phyloP scores from a whole-genome alignment of 2,888 invertebrate genomes.

The Myopa testacea region DNA sequence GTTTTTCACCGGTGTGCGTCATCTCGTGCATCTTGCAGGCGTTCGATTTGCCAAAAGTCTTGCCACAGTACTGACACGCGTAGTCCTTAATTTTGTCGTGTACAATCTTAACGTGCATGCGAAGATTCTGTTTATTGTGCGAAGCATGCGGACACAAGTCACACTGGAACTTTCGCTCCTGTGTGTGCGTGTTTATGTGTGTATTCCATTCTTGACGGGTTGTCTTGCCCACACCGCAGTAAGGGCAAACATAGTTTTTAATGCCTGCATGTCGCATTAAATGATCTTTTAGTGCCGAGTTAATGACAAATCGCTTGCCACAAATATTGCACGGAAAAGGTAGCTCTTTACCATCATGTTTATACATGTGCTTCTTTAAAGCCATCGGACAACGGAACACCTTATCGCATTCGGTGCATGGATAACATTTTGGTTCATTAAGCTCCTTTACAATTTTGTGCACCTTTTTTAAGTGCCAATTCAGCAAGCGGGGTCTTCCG shows the following conservation, averaged over 20 bases:
- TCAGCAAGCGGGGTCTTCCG: constrained; percentile 60
- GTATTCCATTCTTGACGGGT: constrained; percentile 65
- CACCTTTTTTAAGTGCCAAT: constrained; percentile 58
- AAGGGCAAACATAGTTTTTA: constrained; percentile 65
- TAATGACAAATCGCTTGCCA: constrained; percentile 64
- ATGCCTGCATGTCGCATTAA: constrained; percentile 66
- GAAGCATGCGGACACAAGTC: constrained; percentile 63
- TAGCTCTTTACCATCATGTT: constrained; percentile 63
- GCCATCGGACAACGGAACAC: constrained; percentile 64
- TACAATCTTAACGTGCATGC: constrained; percentile 62
- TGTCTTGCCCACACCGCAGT: constrained; percentile 65
- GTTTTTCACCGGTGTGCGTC: constrained; percentile 62
- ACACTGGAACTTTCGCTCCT: constrained; percentile 65
- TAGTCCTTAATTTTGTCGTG: constrained; percentile 64
- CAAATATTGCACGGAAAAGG: constrained; percentile 65
- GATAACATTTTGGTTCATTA: constrained; percentile 58
- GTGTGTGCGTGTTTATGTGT: constrained; percentile 64
- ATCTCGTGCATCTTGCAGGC: constrained; percentile 64
- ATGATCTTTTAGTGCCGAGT: constrained; percentile 64
- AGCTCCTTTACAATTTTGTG: constrained; percentile 57
- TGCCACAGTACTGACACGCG: constrained; percentile 63
- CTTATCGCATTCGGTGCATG: constrained; percentile 65
- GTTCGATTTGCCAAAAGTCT: constrained; percentile 62
- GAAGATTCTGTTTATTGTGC: constrained; percentile 62
- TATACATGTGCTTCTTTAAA: constrained; percentile 64